Evolutionary conservation across 2,113 vertebrate species (phyloP).

Genomic region (Upupa epops): DNA sequence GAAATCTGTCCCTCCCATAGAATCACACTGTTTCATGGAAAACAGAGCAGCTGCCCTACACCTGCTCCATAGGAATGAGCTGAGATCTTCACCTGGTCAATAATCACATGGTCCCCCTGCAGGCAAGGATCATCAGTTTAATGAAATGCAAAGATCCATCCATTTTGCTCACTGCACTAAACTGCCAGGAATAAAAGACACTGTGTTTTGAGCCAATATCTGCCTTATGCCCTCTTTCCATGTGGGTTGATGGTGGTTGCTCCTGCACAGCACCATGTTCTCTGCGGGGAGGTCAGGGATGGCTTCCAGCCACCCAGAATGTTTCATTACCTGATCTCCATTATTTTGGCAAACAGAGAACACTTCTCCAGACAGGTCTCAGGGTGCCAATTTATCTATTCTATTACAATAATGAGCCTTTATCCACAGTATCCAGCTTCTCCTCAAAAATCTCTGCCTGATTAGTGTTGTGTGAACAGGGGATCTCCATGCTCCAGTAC

Average conservation of each 20-base stretch:
- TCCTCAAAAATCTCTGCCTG: slow-evolving; percentile 4
- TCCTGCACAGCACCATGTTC: background rate
- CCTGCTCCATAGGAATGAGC: background rate
- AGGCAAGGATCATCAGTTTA: background rate
- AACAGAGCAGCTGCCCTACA: background rate
- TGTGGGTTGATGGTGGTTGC: background rate
- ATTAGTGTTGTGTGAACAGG: slow-evolving; percentile 6
- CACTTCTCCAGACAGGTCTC: slow-evolving; percentile 39
- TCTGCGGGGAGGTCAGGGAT: background rate
- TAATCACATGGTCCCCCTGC: background rate
- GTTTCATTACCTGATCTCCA: slow-evolving; percentile 51
- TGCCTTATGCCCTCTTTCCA: background rate
- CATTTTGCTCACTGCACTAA: background rate
- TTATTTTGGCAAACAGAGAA: slow-evolving; percentile 43
- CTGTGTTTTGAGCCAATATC: background rate
- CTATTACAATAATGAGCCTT: slow-evolving; percentile 38
- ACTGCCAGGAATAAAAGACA: background rate
- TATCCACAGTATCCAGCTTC: slow-evolving; percentile 14
- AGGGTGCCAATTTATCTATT: slow-evolving; percentile 59
- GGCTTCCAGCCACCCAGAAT: slow-evolving; percentile 2
- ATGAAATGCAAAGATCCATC: background rate
- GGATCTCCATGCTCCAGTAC: background rate
- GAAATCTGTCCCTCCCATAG: background rate
- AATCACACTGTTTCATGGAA: background rate
- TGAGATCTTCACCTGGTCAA: background rate